Conservation (phyloP, 1,140 invertebrate genomes). For the Radopholus similis region DNA sequence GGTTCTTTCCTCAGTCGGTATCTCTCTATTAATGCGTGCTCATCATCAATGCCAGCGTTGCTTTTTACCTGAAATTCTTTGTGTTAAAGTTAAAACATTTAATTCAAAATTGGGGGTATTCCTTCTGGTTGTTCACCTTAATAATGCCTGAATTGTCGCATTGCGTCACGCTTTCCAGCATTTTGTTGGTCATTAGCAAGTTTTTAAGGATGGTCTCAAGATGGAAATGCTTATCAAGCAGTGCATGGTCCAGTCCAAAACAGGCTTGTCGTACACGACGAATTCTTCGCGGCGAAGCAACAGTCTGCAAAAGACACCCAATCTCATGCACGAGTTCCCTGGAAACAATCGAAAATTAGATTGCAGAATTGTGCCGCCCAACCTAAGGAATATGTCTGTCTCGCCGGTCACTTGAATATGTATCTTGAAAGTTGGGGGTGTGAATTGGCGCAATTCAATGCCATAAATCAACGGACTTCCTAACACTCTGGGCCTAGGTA, state of each 20-base stretch:
- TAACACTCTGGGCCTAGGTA: slow-evolving; percentile 70
- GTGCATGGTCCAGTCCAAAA: slow-evolving; percentile 73
- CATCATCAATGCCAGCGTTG: neutral
- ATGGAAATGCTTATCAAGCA: slow-evolving; percentile 79
- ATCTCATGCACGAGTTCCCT: slow-evolving; percentile 70
- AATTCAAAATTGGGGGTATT: slow-evolving; percentile 3
- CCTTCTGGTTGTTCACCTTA: slow-evolving; percentile 9
- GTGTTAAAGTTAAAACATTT: neutral
- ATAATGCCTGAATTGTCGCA: slow-evolving; percentile 19
- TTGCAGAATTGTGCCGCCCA: no score
- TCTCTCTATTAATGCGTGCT: neutral
- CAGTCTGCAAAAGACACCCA: slow-evolving; percentile 72
- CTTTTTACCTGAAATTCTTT: neutral
- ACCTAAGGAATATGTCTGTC: slow-evolving; percentile 10
- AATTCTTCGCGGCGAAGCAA: slow-evolving; percentile 75
- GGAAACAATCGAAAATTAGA: slow-evolving; percentile 30
- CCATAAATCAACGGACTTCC: slow-evolving; percentile 77
- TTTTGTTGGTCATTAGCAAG: slow-evolving; percentile 63
- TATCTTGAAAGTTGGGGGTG: slow-evolving; percentile 78
- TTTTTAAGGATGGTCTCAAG: slow-evolving; percentile 73
- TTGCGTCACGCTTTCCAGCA: slow-evolving; percentile 18
- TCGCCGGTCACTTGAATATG: slow-evolving; percentile 65
- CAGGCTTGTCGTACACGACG: slow-evolving; percentile 77
- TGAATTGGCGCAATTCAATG: slow-evolving; percentile 77
- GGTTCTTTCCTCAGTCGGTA: neutral